Evolutionary conservation across 2,113 vertebrate genomes (phyloP), one percentile per base, ranked within the genome.

Genomic region (Cathartes aura): DNA sequence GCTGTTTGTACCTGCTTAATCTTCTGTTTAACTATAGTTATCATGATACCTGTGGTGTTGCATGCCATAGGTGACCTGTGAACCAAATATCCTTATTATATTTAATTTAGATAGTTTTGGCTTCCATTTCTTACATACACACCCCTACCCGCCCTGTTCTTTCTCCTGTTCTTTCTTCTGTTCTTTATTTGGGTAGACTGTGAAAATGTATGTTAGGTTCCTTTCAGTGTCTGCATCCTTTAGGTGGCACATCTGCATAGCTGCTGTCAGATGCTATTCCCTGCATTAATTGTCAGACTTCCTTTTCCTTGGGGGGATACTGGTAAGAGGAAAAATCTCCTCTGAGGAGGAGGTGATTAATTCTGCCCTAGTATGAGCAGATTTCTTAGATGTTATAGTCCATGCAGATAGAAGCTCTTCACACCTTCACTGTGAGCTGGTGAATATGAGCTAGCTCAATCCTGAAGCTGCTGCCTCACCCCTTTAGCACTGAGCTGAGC

Each of bases 231-330:
- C 53, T 75, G n/a, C 0, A 1, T 80, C 75, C 67, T 95, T 95
- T 83, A 67, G 59, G 71, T 93, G 83, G 58, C 91, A 95, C 45
- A 75, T 95, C 82, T 82, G 70, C 50, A 45, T 52, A 93, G 78
- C 55, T 96, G 64, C 91, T 93, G 64, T 62, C 52, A 71, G 45
- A 29, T 62, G 50, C 42, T 78, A 9, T 66, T 87, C 36, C 68
- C 27, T 78, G 50, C 23, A 10, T 42, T 82, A 23, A 59, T 55
- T 66, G 63, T 73, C 73, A 74, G 18, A 9, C 21, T 62, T 74
- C 27, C 55, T 88, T 58, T 62, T 73, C 45, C 50, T 36, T 71
- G 14, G 55, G 60, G 68, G 38, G 10, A 60, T 82, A 38, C 52
- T 55, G 76, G 52, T 23, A 66, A 53, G 27, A 88, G 36, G 43